Conservation (phyloP, 2,888 invertebrate genomes). For the Drosophila cognata region DNA sequence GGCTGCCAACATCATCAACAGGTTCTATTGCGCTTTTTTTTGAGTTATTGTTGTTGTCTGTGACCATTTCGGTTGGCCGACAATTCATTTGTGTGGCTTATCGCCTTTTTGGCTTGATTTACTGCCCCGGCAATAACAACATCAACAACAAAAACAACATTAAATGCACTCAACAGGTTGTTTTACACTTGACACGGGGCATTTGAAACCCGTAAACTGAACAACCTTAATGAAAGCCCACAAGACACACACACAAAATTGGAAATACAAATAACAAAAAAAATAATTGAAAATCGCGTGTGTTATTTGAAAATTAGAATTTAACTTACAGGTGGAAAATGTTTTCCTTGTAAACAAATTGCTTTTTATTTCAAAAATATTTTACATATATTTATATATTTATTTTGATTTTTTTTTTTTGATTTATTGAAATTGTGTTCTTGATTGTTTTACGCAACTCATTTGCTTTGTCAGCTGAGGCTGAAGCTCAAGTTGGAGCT, state of each 20-base stretch:
- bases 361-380: neutral
- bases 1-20: conserved; percentile 50
- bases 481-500: conserved; percentile 5
- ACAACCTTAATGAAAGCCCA: conserved; percentile 17
- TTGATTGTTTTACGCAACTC: conserved; percentile 5
- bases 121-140: conserved; percentile 55
- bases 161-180: conserved; percentile 69
- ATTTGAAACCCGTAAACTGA: conserved; percentile 27
- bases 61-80: conserved; percentile 63
- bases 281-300: neutral
- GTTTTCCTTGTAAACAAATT: neutral
- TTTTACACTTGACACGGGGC: conserved; percentile 51
- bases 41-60: conserved; percentile 33
- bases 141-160: conserved; percentile 29
- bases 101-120: conserved; percentile 78
- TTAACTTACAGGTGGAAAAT: conserved; percentile 34
- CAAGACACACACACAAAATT: neutral
- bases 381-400: neutral
- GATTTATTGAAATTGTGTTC: conserved; percentile 20
- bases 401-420: neutral
- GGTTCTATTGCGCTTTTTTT: conserved; percentile 56
- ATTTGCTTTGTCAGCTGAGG: conserved; percentile 2
- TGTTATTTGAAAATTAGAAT: conserved; percentile 63
- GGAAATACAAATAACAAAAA: neutral
- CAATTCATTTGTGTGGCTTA: conserved; percentile 74